Percentiles rank a stretch among this genome's conserved stretches.
Evolutionary conservation across 2,113 vertebrate genomes (phyloP).

Genomic region (Origma solitaria): DNA sequence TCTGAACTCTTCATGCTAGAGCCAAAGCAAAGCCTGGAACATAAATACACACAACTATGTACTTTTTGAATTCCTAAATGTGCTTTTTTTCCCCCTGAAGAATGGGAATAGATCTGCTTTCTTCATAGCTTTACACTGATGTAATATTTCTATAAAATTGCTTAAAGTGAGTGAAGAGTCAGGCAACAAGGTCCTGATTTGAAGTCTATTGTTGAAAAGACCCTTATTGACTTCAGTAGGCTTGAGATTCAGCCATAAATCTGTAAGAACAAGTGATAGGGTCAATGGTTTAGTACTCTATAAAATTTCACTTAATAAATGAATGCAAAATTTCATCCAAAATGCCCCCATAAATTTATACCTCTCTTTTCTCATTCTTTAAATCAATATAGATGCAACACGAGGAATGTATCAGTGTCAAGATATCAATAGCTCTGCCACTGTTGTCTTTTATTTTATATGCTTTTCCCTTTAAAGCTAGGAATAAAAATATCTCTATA

Average conservation of each 20-base stretch:
- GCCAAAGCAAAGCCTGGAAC: background rate
- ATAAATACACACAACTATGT: background rate
- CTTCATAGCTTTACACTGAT: background rate
- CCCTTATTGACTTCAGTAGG: slow-evolving; percentile 3
- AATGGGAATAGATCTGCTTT: background rate
- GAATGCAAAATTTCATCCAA: slow-evolving; percentile 49
- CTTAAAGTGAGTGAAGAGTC: background rate
- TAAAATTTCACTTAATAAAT: slow-evolving; percentile 52
- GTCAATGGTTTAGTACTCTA: slow-evolving; percentile 44
- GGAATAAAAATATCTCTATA: background rate
- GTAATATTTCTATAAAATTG: background rate
- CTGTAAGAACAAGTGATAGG: slow-evolving; percentile 2
- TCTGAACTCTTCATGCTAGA: background rate
- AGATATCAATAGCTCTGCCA: slow-evolving; percentile 1
- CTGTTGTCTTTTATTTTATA: background rate
- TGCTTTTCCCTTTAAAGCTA: background rate
- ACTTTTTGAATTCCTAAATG: background rate
- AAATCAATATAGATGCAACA: slow-evolving; percentile 41
- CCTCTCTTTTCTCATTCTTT: slow-evolving; percentile 27
- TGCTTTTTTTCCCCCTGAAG: background rate
- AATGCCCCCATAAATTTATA: slow-evolving; percentile 37
- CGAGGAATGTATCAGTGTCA: slow-evolving; percentile 34
- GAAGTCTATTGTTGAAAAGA: background rate
- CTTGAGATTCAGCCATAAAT: slow-evolving; percentile 5
- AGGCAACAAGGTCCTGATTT: background rate